Evolutionary conservation across 1,140 invertebrate species (phyloP).

Genomic region (Dendrolimus punctatus): DNA sequence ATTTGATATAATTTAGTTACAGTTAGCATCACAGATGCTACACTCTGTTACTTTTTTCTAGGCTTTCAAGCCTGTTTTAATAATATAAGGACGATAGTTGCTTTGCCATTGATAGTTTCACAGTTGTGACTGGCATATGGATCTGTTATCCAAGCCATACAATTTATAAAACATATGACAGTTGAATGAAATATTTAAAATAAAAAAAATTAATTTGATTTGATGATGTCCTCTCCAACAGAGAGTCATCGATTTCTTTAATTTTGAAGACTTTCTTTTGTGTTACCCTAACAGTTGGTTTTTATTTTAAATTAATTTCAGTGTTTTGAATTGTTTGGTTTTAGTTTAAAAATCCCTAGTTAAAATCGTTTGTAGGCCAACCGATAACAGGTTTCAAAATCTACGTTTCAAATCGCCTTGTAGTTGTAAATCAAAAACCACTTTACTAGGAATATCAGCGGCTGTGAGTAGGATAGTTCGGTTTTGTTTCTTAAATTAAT

Average conservation of each 20-base stretch:
- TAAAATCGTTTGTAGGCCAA: slow-evolving; percentile 9
- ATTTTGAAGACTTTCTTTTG: slow-evolving; percentile 36
- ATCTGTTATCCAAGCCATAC: too few relatives aligned
- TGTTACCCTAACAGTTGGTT: slow-evolving; percentile 20
- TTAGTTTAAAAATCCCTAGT: slow-evolving; percentile 12
- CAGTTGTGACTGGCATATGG: too few relatives aligned
- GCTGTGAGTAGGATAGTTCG: slow-evolving; percentile 25
- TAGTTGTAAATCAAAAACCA: too few relatives aligned
- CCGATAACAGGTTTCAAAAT: slow-evolving; percentile 3
- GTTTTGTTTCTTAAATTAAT: slow-evolving; percentile 12
- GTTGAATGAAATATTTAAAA: too few relatives aligned
- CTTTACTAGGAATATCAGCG: slow-evolving; percentile 7
- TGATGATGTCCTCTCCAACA: slow-evolving; percentile 25
- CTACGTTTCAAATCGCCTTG: background rate
- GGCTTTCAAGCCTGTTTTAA: too few relatives aligned
- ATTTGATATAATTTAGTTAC: too few relatives aligned
- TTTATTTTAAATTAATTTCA: slow-evolving; percentile 22
- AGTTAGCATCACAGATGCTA: too few relatives aligned
- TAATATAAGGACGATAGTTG: too few relatives aligned
- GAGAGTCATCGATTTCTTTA: slow-evolving; percentile 37
- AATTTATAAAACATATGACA: too few relatives aligned
- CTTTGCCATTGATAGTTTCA: too few relatives aligned
- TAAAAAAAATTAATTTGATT: slow-evolving; percentile 21
- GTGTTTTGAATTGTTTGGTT: slow-evolving; percentile 19
- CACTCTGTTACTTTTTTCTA: too few relatives aligned